Evolutionary conservation across 2,888 invertebrate genomes (phyloP).

Genomic region (Saturnia pavonia): DNA sequence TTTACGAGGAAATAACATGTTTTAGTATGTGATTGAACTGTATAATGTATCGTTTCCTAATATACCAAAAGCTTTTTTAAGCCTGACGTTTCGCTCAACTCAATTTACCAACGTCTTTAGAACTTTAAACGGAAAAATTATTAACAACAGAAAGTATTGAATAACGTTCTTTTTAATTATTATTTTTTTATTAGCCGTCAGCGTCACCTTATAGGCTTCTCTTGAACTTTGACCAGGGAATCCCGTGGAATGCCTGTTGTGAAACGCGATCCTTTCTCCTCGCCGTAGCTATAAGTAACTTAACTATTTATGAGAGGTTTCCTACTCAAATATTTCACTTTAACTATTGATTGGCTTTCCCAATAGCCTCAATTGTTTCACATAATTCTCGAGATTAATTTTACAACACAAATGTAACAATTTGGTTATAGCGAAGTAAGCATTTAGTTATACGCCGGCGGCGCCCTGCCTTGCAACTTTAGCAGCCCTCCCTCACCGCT

Average conservation of each 20-base stretch:
- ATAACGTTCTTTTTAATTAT: constrained; percentile 47
- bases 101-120: constrained; percentile 2
- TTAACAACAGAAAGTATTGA: constrained; percentile 32
- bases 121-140: neutral
- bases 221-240: constrained; percentile 75
- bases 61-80: constrained; percentile 1
- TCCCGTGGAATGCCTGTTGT: constrained; percentile 61
- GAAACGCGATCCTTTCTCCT: constrained; percentile 63
- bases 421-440: constrained; percentile 74
- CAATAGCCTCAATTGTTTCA: constrained; percentile 53
- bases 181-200: constrained; percentile 65
- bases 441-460: constrained; percentile 75
- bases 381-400: constrained; percentile 78
- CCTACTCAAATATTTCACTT: constrained; percentile 31
- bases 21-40: constrained; percentile 29
- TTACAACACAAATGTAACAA: constrained; percentile 79
- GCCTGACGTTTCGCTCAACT: neutral
- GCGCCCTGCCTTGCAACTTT: constrained; percentile 69
- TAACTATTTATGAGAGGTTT: constrained; percentile 61
- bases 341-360: constrained; percentile 22
- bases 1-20: constrained; percentile 32
- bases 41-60: constrained; percentile 10
- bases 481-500: constrained; percentile 75
- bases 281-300: constrained; percentile 49
- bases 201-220: constrained; percentile 68